A percentile compares a stretch with the other conserved stretches of the same genome.
These are phyloP conservation scores for Syngnathus scovelli DNA, from an alignment of 2,113 vertebrate species.

Conservation along the genomic window DNA sequence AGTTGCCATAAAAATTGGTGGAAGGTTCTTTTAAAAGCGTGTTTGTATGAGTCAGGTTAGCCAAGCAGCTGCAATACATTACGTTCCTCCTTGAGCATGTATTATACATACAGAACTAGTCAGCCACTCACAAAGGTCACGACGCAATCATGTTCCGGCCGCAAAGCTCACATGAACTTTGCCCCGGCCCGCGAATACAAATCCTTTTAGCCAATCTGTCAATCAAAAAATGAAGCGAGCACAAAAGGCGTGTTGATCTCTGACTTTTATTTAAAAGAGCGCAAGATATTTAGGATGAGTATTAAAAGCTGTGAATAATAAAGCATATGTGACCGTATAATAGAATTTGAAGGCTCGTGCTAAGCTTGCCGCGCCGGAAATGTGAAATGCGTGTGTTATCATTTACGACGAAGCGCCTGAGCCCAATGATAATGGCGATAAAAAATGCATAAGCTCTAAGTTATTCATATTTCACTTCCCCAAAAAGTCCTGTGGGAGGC, in stretches of 20 bases:
- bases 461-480: constrained; percentile 34
- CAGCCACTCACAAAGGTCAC: neutral
- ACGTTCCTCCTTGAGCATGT: neutral
- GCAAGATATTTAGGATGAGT: neutral
- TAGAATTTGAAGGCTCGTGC: neutral
- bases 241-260: neutral
- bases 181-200: constrained; percentile 21
- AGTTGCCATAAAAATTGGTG: constrained; percentile 1
- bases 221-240: constrained; percentile 28
- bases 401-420: constrained; percentile 18
- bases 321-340: constrained; percentile 20
- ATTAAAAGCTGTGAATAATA: constrained; percentile 17
- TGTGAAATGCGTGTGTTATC: constrained; percentile 12
- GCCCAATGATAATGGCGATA: constrained; percentile 34
- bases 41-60: neutral
- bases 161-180: constrained; percentile 13
- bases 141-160: constrained; percentile 3
- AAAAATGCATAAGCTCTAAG: constrained; percentile 29
- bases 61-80: neutral
- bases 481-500: constrained; percentile 26
- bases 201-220: constrained; percentile 30
- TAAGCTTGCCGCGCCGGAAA: neutral
- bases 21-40: neutral
- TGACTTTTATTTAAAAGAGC: too few species aligned
- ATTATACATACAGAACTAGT: neutral